Base-by-base conservation (phyloP, 1,140 invertebrate species). In the Drosophila ananassae region DNA sequence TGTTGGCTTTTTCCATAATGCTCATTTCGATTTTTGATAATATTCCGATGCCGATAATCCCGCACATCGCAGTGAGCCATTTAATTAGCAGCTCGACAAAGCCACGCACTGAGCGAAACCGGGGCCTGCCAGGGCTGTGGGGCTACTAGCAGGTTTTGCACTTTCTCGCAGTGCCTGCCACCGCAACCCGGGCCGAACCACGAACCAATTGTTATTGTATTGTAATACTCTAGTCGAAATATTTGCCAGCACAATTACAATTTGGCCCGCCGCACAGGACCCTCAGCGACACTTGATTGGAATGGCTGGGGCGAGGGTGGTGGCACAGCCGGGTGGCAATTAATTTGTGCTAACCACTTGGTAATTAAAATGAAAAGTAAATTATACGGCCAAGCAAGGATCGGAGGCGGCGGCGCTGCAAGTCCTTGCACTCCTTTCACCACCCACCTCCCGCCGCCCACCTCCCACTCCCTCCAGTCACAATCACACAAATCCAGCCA, bases 311-410 rank as follows among this genome's bases (percentile, higher is more conserved):
- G 56, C 47, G 7, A 4, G 6, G 44, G 24, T 17, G 22, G 37
- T 44, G 22, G 4, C 8, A 30, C 3, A n/a, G 46, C 9, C 24
- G 30, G 17, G 46, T 58, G 81, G 81, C 81, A 85, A 81, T 87
- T 87, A 87, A 87, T 87, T 81, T 81, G 54, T 79, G 76, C 75
- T 79, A 87, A 79, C 82, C 78, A 79, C 75, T 87, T 75, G 73
- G 78, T 81, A 87, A 87, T 87, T 87, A 87, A 87, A 87, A 87
- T 87, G 75, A 69, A 87, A 87, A 87, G 82, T 87, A 87, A 87
- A 87, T 87, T 82, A 87, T 78, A 81, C 52, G 48, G 44, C 54
- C 50, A 61, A 55, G 50, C 51, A 46, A 50, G 41, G 9, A 51
- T 57, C 12, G 8, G 63, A 44, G 54, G 52, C 48, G 51, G 17